Base-by-base conservation (phyloP, 2,888 invertebrate species). In the Dryadula phaetusa region DNA sequence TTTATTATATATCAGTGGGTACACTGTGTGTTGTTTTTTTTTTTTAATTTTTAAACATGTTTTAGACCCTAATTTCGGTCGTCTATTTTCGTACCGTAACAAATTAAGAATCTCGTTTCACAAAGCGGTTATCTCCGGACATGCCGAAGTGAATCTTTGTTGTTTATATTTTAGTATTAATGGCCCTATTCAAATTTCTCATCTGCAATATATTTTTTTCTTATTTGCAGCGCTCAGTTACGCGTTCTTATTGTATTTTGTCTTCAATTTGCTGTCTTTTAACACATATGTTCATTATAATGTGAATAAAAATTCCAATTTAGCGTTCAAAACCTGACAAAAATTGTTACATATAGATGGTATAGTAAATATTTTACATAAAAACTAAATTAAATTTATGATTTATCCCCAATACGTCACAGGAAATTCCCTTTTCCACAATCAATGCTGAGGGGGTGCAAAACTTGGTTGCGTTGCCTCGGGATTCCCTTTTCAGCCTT, bases 401-500 rank as follows among this genome's bases (percentile, higher is more conserved):
- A 53, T 71, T 66, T 68, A 73, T 75, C 67, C 71, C n/a, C 75
- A 71, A 76, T 75, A 75, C 79, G 83, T 81, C 81, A 82, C 82
- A 84, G 90, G 90, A 85, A 90, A 85, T 85, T 79, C 78, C 77
- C 54, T 69, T 72, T 65, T 46, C 73, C 75, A 73, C 78, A 83
- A 83, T 86, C 84, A 81, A 86, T 84, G 84, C 66, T 28, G 69
- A 66, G 74, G 80, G 83, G 84, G 86, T 83, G 84, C 82, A 74
- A 82, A 82, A 79, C 62, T 71, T 65, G 58, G 74, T 72, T 73
- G 75, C 76, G 79, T 80, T 78, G 74, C 78, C 66, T 71, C 77
- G 87, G 90, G 82, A 87, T 86, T 90, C 85, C 89, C 90, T 84
- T n/a, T 78, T 72, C 76, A 76, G 78, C 74, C 77, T 84, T 85